Evolutionary conservation across 2,888 invertebrate genomes (phyloP).

Genomic region (Zaprionus lineosus): DNA sequence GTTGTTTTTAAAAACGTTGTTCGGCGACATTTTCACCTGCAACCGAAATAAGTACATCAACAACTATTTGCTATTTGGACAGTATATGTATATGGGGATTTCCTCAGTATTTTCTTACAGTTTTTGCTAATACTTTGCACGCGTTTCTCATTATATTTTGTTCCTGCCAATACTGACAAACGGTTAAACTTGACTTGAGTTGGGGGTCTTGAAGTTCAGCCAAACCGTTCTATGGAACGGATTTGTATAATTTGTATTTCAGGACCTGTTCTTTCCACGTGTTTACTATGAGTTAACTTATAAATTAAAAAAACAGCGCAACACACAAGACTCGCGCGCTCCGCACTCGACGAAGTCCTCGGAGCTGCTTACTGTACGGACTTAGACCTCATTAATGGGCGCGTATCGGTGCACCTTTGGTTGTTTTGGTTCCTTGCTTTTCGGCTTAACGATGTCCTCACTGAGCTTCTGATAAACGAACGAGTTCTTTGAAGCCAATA

Average conservation of each 20-base stretch:
- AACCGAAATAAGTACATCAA: constrained; percentile 53
- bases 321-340: constrained; percentile 51
- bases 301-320: constrained; percentile 77
- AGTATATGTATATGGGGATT: constrained; percentile 8
- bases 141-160: constrained; percentile 21
- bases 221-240: constrained; percentile 18
- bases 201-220: constrained; percentile 10
- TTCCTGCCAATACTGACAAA: constrained; percentile 23
- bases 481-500: constrained; percentile 82
- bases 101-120: constrained; percentile 48
- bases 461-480: constrained; percentile 91
- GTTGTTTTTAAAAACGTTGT: constrained; percentile 63
- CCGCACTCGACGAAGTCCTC: constrained; percentile 24
- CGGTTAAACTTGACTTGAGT: constrained; percentile 22
- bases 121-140: constrained; percentile 63
- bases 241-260: constrained; percentile 21
- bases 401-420: constrained; percentile 88
- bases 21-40: constrained; percentile 22
- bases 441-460: constrained; percentile 88
- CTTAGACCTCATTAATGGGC: constrained; percentile 84
- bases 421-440: constrained; percentile 83
- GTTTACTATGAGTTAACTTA: constrained; percentile 68
- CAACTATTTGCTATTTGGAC: constrained; percentile 42
- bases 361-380: constrained; percentile 47
- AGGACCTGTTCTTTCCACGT: constrained; percentile 39